phyloP scores from a whole-genome alignment of 2,113 vertebrate species.

The Eleginops maclovinus region DNA sequence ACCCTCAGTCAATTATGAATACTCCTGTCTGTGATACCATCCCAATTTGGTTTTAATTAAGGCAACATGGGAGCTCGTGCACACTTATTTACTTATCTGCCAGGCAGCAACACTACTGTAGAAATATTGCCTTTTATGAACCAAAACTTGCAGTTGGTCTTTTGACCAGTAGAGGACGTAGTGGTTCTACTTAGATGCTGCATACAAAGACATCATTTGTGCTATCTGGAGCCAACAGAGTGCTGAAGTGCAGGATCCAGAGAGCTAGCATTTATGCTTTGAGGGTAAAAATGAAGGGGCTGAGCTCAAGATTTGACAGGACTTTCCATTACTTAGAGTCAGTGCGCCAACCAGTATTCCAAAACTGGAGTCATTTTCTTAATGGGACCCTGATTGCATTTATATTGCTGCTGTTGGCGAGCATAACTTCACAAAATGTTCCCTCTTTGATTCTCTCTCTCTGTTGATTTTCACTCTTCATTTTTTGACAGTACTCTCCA shows the following conservation, averaged over 20 bases:
- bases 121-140: not conserved
- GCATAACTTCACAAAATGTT: conserved; percentile 28
- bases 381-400: conserved; percentile 48
- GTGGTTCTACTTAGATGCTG: conserved; percentile 44
- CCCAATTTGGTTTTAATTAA: conserved; percentile 39
- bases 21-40: not conserved
- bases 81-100: conserved; percentile 15
- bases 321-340: conserved; percentile 47
- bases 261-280: conserved; percentile 23
- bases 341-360: conserved; percentile 33
- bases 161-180: conserved; percentile 67
- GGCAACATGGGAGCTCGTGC: conserved; percentile 36
- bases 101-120: not conserved
- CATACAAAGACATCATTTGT: conserved; percentile 38
- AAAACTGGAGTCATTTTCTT: conserved; percentile 41
- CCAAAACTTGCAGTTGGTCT: conserved; percentile 31
- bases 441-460: conserved; percentile 1
- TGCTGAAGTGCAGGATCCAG: conserved; percentile 29
- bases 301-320: conserved; percentile 49
- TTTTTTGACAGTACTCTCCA: conserved; percentile 13
- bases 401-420: conserved; percentile 54
- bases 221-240: conserved; percentile 16
- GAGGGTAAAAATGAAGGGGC: conserved; percentile 25
- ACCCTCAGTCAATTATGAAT: not conserved
- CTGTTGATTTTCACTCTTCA: not conserved